These are phyloP conservation scores for Pogoniulus pusillus DNA, from an alignment of 2,797 vertebrate genomes.

Conservation along the genomic window DNA sequence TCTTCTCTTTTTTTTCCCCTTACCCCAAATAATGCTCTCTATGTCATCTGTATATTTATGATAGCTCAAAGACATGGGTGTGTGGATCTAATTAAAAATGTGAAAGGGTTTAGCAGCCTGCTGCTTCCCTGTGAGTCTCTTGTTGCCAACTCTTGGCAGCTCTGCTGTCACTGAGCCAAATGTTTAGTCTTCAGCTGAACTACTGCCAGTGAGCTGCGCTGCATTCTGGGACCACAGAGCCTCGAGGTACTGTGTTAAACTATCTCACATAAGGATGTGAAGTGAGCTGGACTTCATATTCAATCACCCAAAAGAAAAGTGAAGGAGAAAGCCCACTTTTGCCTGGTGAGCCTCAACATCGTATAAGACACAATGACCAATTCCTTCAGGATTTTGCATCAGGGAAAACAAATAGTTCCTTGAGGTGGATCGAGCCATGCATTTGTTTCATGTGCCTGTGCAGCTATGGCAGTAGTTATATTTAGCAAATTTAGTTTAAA, in stretches of 20 bases:
- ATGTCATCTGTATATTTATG: conserved; percentile 96
- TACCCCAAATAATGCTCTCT: conserved; percentile 86
- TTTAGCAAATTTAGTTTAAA: neutral
- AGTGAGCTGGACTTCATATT: conserved; percentile 50
- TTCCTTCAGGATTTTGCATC: conserved; percentile 11
- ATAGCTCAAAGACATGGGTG: conserved; percentile 98
- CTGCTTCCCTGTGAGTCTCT: conserved; percentile 88
- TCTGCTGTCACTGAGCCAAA: conserved; percentile 94
- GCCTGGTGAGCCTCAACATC: conserved; percentile 11
- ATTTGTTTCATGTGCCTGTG: neutral
- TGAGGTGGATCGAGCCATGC: neutral
- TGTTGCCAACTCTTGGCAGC: conserved; percentile 96
- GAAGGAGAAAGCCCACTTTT: conserved; percentile 38
- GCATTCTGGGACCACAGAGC: conserved; percentile 88
- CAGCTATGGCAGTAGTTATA: neutral
- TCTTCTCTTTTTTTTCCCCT: conserved; percentile 17
- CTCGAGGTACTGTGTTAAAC: conserved; percentile 70
- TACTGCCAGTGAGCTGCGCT: conserved; percentile 85
- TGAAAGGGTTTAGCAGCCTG: conserved; percentile 97
- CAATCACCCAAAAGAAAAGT: conserved; percentile 32
- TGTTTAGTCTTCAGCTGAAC: conserved; percentile 97
- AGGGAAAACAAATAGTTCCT: neutral
- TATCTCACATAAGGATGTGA: conserved; percentile 63
- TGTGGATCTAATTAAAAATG: conserved; percentile 99
- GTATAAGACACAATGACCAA: neutral